These are phyloP conservation scores for Apostichopus leukothele DNA, from an alignment of 53 echinoderm and acorn worm genomes.

Conservation along the genomic window DNA sequence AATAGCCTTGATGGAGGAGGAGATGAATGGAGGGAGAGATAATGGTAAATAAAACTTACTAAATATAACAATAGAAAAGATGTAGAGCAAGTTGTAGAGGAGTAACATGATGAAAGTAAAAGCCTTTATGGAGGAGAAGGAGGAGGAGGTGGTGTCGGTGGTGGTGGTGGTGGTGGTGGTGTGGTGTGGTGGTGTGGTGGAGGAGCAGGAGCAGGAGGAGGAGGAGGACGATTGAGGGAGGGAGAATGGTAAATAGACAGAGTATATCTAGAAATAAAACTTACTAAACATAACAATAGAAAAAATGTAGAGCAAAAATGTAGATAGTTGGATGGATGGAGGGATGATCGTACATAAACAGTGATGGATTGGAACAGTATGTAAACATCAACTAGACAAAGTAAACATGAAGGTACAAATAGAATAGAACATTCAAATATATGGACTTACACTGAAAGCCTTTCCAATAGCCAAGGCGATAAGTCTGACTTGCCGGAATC, in stretches of 20 bases:
- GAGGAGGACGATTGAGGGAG: not conserved
- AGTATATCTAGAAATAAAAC: not conserved
- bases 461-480: slow-evolving; percentile 93
- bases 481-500: slow-evolving; percentile 85
- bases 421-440: not conserved
- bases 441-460: slow-evolving; percentile 77
- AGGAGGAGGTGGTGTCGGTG: not conserved
- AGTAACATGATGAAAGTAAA: too few relatives aligned
- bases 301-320: too few relatives aligned
- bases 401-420: too few relatives aligned
- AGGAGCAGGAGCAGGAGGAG: too few relatives aligned
- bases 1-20: slow-evolving; percentile 34
- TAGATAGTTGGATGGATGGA: too few relatives aligned
- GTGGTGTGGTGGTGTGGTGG: too few relatives aligned
- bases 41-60: not conserved
- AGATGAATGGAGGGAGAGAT: not conserved
- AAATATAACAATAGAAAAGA: not conserved
- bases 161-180: too few relatives aligned
- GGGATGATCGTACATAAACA: too few relatives aligned
- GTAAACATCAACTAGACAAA: too few relatives aligned
- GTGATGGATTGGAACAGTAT: too few relatives aligned
- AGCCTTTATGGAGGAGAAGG: too few relatives aligned
- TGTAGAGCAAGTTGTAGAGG: not conserved
- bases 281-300: not conserved
- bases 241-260: not conserved